Percentiles rank a stretch among this genome's conserved stretches.
Evolutionary conservation across 2,797 vertebrate genomes (phyloP).

Genomic region (Chanos chanos): DNA sequence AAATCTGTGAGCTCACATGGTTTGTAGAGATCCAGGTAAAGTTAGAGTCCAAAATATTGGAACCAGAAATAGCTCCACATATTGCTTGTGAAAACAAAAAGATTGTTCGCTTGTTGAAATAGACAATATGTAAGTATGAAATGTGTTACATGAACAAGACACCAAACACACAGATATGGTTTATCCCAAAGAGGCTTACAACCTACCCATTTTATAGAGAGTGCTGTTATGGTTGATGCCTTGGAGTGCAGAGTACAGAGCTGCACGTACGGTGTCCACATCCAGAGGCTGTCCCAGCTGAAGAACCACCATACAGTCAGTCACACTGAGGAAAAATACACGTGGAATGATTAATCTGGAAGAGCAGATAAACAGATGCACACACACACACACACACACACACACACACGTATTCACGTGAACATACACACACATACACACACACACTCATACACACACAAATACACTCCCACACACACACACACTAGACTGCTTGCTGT

Average conservation of each 20-base stretch:
- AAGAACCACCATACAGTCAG: conserved; percentile 61
- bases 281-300: conserved; percentile 47
- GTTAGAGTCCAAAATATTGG: conserved; percentile 44
- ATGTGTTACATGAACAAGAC: not conserved
- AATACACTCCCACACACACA: conserved; percentile 1
- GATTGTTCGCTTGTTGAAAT: not conserved
- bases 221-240: conserved; percentile 21
- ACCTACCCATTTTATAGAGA: conserved; percentile 53
- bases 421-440: not conserved
- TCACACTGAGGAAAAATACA: conserved; percentile 38
- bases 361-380: not conserved
- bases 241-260: conserved; percentile 28
- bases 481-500: not conserved
- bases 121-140: not conserved
- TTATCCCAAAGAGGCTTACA: not conserved
- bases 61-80: conserved; percentile 43
- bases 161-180: not conserved
- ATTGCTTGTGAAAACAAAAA: conserved; percentile 45
- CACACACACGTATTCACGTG: conserved; percentile 4
- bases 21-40: conserved; percentile 54
- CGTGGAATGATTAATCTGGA: not conserved
- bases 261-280: conserved; percentile 40
- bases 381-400: not conserved
- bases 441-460: conserved; percentile 1
- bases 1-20: conserved; percentile 38